phyloP scores from a whole-genome alignment of 2,113 vertebrate species.

The Solea solea region DNA sequence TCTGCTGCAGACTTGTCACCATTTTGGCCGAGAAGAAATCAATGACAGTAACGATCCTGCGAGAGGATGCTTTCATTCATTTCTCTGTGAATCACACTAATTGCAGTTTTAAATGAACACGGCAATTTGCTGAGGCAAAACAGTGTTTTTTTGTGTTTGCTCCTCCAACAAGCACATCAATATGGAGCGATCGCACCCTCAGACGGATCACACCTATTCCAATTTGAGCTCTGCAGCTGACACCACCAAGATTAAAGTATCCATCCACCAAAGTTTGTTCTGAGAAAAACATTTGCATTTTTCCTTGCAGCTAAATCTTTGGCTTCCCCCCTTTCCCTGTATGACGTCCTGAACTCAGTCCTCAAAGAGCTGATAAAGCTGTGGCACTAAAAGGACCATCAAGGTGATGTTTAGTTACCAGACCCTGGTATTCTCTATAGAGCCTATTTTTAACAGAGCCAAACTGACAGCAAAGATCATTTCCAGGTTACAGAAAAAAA shows the following conservation, averaged over 20 bases:
- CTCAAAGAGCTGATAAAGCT: constrained; percentile 55
- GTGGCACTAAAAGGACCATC: constrained; percentile 59
- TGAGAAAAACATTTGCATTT: neutral
- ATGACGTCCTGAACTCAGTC: constrained; percentile 39
- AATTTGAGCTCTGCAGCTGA: constrained; percentile 5
- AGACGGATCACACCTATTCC: neutral
- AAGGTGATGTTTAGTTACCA: constrained; percentile 50
- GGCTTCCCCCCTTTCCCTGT: constrained; percentile 23
- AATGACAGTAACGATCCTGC: neutral
- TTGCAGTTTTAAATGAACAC: constrained; percentile 39
- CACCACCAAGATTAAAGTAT: neutral
- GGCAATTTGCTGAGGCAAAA: constrained; percentile 36
- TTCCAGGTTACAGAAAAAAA: constrained; percentile 52
- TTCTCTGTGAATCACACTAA: constrained; percentile 43
- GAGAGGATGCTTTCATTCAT: constrained; percentile 33
- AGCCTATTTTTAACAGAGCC: constrained; percentile 27
- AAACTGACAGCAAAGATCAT: constrained; percentile 60
- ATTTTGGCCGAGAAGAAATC: constrained; percentile 14
- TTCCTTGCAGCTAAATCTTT: constrained; percentile 7
- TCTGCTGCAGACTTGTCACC: neutral
- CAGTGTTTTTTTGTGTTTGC: constrained; percentile 40
- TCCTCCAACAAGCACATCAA: constrained; percentile 31
- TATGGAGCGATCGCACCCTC: constrained; percentile 12
- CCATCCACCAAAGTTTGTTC: neutral
- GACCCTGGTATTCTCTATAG: constrained; percentile 19